Percentiles rank a stretch among this genome's conserved stretches.
These are phyloP conservation scores for Penaeus chinensis DNA, from an alignment of 1,140 invertebrate species.

Conservation along the genomic window DNA sequence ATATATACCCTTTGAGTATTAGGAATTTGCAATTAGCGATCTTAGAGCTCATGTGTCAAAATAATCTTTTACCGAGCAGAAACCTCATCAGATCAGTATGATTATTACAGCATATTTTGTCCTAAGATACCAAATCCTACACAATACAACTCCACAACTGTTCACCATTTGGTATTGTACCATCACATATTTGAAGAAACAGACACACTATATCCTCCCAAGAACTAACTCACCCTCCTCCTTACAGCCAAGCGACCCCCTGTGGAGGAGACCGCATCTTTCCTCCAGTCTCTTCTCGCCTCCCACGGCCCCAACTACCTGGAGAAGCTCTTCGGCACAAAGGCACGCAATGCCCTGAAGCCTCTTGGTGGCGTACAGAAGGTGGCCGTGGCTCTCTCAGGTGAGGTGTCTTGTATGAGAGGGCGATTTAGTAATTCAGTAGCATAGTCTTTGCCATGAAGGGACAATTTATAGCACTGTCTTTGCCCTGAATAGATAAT, in stretches of 20 bases:
- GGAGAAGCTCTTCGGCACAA: conserved; percentile 93
- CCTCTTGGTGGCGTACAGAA: conserved; percentile 92
- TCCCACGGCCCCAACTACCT: conserved; percentile 96
- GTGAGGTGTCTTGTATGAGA: conserved; percentile 69
- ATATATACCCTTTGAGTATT: too few relatives aligned
- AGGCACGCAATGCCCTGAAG: conserved; percentile 88
- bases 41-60: too few relatives aligned
- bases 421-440: not conserved
- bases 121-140: too few relatives aligned
- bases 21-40: too few relatives aligned
- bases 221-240: conserved; percentile 35
- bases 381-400: conserved; percentile 93
- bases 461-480: too few relatives aligned
- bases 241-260: conserved; percentile 91
- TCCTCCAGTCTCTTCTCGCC: conserved; percentile 89
- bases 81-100: too few relatives aligned
- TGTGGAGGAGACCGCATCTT: conserved; percentile 94
- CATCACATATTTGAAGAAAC: too few relatives aligned
- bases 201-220: not conserved
- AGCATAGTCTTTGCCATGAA: not conserved
- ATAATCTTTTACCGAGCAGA: too few relatives aligned
- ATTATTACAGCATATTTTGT: too few relatives aligned
- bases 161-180: too few relatives aligned
- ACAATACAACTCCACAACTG: too few relatives aligned
- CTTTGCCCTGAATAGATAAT: too few relatives aligned